A percentile compares a stretch with the other conserved stretches of the same genome.
phyloP scores from a whole-genome alignment of 2,113 vertebrate species.

The Turnix velox region DNA sequence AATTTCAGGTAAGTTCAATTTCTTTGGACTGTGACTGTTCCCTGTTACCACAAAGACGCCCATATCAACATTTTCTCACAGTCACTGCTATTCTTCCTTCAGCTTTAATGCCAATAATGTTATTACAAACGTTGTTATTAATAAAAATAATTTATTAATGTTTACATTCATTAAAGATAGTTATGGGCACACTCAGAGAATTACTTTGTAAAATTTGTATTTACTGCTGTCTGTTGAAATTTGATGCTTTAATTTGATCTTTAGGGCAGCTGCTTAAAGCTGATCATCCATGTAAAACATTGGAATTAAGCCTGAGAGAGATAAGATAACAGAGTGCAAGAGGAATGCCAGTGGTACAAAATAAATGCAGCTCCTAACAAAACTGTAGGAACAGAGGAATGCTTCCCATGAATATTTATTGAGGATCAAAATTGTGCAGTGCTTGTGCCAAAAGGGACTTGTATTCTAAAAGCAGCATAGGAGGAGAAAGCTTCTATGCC shows the following conservation, averaged over 20 bases:
- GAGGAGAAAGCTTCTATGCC: neutral
- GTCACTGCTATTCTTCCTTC: neutral
- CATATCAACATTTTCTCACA: neutral
- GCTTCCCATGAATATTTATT: constrained; percentile 45
- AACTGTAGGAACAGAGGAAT: neutral
- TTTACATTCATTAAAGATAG: neutral
- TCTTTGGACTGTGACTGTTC: neutral
- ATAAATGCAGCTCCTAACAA: neutral
- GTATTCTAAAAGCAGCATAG: neutral
- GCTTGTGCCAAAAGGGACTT: neutral
- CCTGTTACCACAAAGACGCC: neutral
- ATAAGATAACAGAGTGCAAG: neutral
- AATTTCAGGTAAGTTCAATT: neutral
- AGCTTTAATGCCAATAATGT: neutral
- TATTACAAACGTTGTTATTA: neutral
- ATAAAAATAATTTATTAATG: neutral
- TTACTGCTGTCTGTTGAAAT: neutral
- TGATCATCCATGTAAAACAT: neutral
- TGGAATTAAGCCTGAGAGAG: neutral
- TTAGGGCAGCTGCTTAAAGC: neutral
- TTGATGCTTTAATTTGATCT: neutral
- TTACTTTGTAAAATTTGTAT: neutral
- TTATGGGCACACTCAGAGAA: neutral
- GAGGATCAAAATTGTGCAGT: neutral
- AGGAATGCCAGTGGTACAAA: neutral